These are phyloP conservation scores for Netelia inedita DNA, from an alignment of 2,888 invertebrate species.

Conservation along the genomic window DNA sequence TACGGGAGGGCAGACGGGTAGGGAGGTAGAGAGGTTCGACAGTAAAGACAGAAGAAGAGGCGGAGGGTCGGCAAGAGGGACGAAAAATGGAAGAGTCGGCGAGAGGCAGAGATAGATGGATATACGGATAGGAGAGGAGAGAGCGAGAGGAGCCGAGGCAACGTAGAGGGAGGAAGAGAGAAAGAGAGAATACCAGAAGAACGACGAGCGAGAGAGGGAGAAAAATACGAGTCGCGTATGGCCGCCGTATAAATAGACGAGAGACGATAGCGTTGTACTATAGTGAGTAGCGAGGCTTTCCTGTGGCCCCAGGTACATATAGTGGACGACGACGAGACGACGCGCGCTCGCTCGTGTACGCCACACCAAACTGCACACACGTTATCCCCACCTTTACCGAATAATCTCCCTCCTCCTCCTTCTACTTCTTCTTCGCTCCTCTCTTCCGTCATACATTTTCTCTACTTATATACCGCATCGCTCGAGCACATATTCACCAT, in stretches of 20 bases:
- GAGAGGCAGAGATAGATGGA: conserved; percentile 16
- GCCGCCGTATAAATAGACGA: conserved; percentile 83
- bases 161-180: conserved; percentile 25
- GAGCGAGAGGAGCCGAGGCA: conserved; percentile 15
- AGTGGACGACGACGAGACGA: conserved; percentile 72
- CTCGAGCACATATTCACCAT: conserved; percentile 1
- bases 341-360: conserved; percentile 39
- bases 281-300: conserved; percentile 73
- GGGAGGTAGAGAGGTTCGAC: not conserved
- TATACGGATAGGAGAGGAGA: conserved; percentile 23
- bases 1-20: conserved; percentile 43
- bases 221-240: conserved; percentile 80
- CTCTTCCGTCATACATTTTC: conserved; percentile 30
- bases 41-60: conserved; percentile 33
- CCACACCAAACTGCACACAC: conserved; percentile 61
- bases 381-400: not conserved
- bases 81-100: conserved; percentile 47
- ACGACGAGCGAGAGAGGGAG: conserved; percentile 68
- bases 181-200: conserved; percentile 50
- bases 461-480: not conserved
- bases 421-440: conserved; percentile 19
- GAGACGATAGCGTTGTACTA: conserved; percentile 78
- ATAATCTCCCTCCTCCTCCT: conserved; percentile 29
- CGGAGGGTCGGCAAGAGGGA: conserved; percentile 33
- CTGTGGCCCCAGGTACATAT: conserved; percentile 74